Base-by-base conservation (phyloP, 2,797 vertebrate species). In the Arnoldichthys spilopterus region DNA sequence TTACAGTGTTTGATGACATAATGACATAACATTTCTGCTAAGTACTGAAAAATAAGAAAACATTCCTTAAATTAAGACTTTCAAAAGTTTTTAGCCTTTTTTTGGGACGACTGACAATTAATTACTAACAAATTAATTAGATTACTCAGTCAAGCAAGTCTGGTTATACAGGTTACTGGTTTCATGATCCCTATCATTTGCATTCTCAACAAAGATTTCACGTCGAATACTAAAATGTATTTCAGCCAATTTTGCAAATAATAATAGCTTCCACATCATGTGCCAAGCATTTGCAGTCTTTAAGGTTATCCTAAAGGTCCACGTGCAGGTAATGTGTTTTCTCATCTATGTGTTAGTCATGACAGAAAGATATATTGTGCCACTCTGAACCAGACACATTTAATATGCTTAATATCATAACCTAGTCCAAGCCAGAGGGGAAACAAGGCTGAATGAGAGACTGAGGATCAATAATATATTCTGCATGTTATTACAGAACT, bases 391-490 rank as follows among this genome's bases (percentile, higher is more conserved):
- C 68, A 34, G 18, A 54, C 28, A 53, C 47, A 34, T 69, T 70
- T 6, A 62, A 30, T 71, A 78, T 54, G 32, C 26, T 40, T 37
- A 56, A 78, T 58, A 22, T 56, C 37, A 72, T 62, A 62, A 71
- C 70, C 8, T 43, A 63, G 56, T 18, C 30, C 43, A 24, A 47
- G 62, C 70, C 61, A n/a, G 28, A 67, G 15, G 62, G 51, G n/a
- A 67, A 79, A 45, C 56, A 77, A 43, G n/a, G 63, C 69, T 67
- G 68, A 74, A 45, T 22, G 28, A 58, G 37, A 66, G 24, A 59
- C 26, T 11, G 3, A 77, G n/a, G 62, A 80, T 82, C 47, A 24
- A 75, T 78, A 80, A 72, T 72, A 63, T 51, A 64, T 72, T 64
- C 67, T 40, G 51, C 8, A 12, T 64, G 22, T 24, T 82, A 76